Evolutionary conservation across 2,888 invertebrate species (phyloP).

Genomic region (Caenorhabditis panamensis): DNA sequence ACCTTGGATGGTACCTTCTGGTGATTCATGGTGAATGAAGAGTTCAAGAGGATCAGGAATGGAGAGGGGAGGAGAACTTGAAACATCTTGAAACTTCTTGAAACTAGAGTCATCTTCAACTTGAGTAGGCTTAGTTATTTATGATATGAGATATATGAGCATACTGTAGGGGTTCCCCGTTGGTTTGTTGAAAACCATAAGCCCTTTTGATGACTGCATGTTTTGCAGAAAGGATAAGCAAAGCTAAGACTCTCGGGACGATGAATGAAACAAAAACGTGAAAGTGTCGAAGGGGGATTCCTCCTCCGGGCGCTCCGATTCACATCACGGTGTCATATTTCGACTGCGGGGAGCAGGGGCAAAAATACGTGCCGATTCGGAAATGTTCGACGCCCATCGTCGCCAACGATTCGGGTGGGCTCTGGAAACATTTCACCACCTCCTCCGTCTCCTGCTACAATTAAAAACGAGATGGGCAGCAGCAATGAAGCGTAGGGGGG

Average conservation of each 20-base stretch:
- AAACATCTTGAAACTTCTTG: too few species aligned
- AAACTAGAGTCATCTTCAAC: background rate
- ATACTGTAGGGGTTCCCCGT: too few species aligned
- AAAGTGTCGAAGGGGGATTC: conserved; percentile 50
- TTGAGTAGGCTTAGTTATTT: too few species aligned
- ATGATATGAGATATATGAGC: too few species aligned
- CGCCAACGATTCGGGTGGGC: background rate
- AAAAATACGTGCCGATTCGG: conserved; percentile 49
- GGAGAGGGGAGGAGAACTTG: too few species aligned
- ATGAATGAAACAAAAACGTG: conserved; percentile 46
- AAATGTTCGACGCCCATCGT: conserved; percentile 38
- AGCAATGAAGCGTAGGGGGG: conserved; percentile 1
- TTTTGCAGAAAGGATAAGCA: background rate
- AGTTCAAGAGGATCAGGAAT: background rate
- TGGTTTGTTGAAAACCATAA: too few species aligned
- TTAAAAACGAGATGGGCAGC: conserved; percentile 27
- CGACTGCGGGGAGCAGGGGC: conserved; percentile 12
- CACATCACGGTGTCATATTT: conserved; percentile 56
- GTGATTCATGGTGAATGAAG: background rate
- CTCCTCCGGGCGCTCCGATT: conserved; percentile 32
- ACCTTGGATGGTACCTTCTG: background rate
- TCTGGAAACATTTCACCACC: conserved; percentile 31
- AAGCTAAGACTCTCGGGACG: conserved; percentile 1
- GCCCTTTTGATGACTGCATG: too few species aligned
- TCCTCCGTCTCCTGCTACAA: too few species aligned